Percentiles rank a stretch among this genome's conserved stretches.
Evolutionary conservation across 2,113 vertebrate species (phyloP).

Genomic region (Otus sunia): DNA sequence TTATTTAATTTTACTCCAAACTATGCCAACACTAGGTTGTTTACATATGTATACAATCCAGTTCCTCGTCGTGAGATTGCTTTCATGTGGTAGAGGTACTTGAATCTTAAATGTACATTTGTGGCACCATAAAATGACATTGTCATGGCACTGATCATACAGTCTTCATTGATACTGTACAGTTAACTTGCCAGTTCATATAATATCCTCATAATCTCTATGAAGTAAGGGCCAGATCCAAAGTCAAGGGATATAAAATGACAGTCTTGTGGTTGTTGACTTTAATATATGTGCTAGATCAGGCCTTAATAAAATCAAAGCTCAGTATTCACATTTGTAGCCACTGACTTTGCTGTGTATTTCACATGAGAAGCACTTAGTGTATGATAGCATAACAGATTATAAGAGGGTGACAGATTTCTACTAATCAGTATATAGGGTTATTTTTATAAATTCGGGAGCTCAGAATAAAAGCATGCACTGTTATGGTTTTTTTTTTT

Average conservation of each 20-base stretch:
- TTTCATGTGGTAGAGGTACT: neutral
- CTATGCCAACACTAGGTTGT: rapidly evolving
- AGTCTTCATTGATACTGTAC: neutral
- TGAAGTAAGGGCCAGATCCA: neutral
- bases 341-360: neutral
- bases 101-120: neutral
- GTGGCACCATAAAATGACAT: neutral
- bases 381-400: neutral
- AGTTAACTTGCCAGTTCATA: neutral
- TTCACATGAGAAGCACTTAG: neutral
- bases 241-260: neutral
- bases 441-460: neutral
- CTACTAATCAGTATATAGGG: neutral
- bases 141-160: neutral
- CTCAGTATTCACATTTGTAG: neutral
- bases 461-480: neutral
- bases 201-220: neutral
- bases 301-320: neutral
- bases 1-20: neutral
- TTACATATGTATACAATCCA: neutral
- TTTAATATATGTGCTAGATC: neutral
- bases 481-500: neutral
- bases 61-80: neutral
- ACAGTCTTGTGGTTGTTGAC: neutral
- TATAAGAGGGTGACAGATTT: neutral